Evolutionary conservation across 2,888 invertebrate species (phyloP), one percentile per base, ranked within the genome.

Genomic region (Margaritifera margaritifera): DNA sequence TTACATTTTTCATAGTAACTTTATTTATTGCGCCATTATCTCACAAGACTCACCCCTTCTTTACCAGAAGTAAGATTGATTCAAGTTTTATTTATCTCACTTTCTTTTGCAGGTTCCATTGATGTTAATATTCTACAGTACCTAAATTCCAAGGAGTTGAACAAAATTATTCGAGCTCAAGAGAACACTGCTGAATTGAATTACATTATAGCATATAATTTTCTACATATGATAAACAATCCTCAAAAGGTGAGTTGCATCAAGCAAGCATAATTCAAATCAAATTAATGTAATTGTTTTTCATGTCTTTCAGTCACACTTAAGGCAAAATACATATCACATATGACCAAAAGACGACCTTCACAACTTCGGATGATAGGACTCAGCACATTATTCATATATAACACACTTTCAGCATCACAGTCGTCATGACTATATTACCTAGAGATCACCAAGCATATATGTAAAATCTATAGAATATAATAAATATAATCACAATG

Each of bases 81-180:
- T 42, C 42, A 11, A 22, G 3, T 27, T n/a, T 27, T 58, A n/a
- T 57, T 8, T 50, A 6, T n/a, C n/a, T n/a, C n/a, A 58, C 8
- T 24, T 59, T 60, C 56, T 42, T 31, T 51, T 60, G 11, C 68
- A 76, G 76, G 69, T 19, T 62, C 65, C 6, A 22, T 51, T 0
- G 59, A 31, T 22, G 69, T 76, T 22, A 68, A 67, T 51, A 6
- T 79, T 25, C 54, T 69, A n/a, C 68, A 77, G 61, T 75, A 72
- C 65, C 57, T 79, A 22, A 68, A 71, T 20, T 79, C 79, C 20
- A 66, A 67, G 54, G 79, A 79, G 59, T 58, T 79, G 60, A 65
- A 71, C 27, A 77, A 70, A 50, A 50, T 74, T 27, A 56, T 58
- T 42, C 42, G 42, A 42, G 2, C 42, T 42, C 42, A 42, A 42